These are phyloP conservation scores for Epizoanthus illoricatus DNA, from an alignment of 92 coral and sea anemone genomes.

Conservation along the genomic window DNA sequence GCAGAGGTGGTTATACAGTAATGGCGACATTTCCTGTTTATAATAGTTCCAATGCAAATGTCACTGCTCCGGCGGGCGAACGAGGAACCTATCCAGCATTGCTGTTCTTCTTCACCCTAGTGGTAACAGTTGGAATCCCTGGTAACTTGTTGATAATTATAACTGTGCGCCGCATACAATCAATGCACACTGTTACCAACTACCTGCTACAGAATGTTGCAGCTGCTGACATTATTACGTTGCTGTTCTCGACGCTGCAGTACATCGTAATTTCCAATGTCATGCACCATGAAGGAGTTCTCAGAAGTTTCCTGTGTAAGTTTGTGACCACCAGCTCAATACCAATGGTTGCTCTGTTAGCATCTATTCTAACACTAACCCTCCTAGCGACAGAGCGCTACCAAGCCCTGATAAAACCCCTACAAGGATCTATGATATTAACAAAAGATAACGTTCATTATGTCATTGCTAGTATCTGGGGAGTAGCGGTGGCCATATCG, in stretches of 20 bases:
- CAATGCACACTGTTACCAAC: constrained; percentile 76
- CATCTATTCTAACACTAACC: constrained; percentile 73
- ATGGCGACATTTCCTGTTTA: too few relatives aligned
- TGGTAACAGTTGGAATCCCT: constrained; percentile 59
- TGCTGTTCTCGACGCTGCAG: constrained; percentile 67
- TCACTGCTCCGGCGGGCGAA: not conserved
- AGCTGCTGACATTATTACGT: constrained; percentile 63
- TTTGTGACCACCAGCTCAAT: constrained; percentile 66
- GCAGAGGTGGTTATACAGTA: too few relatives aligned
- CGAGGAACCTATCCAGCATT: not conserved
- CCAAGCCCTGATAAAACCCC: constrained; percentile 67
- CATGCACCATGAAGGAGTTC: constrained; percentile 48
- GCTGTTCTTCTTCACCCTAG: constrained; percentile 22
- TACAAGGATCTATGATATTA: constrained; percentile 44
- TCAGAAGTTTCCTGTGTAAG: constrained; percentile 70
- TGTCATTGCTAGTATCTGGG: constrained; percentile 64
- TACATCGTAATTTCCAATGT: constrained; percentile 44
- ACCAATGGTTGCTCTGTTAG: constrained; percentile 66
- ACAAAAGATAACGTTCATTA: constrained; percentile 57
- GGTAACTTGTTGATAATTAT: constrained; percentile 69
- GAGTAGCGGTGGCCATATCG: constrained; percentile 52
- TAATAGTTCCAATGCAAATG: too few relatives aligned
- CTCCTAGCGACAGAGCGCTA: constrained; percentile 77
- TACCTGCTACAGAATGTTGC: constrained; percentile 71
- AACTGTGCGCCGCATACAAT: constrained; percentile 58